Conservation (phyloP, 2,888 invertebrate genomes). For the Patella depressa region DNA sequence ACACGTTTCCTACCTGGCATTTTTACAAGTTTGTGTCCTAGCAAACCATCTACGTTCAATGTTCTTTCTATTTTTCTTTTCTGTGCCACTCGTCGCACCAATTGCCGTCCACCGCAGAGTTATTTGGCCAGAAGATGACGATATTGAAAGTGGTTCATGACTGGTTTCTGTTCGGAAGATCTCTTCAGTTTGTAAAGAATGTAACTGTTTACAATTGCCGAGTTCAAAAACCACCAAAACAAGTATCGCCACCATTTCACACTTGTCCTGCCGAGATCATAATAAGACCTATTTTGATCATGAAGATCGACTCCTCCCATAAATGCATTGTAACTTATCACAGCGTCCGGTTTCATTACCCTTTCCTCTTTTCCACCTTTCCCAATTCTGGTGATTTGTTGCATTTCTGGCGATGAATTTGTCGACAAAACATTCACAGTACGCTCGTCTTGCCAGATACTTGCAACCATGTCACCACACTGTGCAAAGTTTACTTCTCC, state of each 20-base stretch:
- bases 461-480: background rate
- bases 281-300: constrained; percentile 29
- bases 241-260: constrained; percentile 28
- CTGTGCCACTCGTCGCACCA: background rate
- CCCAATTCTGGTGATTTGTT: background rate
- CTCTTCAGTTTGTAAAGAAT: constrained; percentile 13
- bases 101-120: background rate
- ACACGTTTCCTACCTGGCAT: background rate
- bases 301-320: constrained; percentile 28
- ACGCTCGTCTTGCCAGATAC: background rate
- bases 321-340: constrained; percentile 15
- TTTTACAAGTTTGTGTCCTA: background rate
- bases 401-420: background rate
- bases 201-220: constrained; percentile 24
- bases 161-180: background rate
- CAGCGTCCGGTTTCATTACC: background rate
- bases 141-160: background rate
- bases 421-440: background rate
- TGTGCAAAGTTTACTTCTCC: background rate
- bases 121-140: background rate
- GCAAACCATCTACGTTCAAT: background rate
- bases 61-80: background rate
- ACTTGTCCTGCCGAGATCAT: constrained; percentile 26
- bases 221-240: constrained; percentile 24
- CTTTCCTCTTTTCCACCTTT: background rate